Percentiles rank a stretch among this genome's conserved stretches.
phyloP scores from a whole-genome alignment of 2,113 vertebrate species.

The Caretta caretta region DNA sequence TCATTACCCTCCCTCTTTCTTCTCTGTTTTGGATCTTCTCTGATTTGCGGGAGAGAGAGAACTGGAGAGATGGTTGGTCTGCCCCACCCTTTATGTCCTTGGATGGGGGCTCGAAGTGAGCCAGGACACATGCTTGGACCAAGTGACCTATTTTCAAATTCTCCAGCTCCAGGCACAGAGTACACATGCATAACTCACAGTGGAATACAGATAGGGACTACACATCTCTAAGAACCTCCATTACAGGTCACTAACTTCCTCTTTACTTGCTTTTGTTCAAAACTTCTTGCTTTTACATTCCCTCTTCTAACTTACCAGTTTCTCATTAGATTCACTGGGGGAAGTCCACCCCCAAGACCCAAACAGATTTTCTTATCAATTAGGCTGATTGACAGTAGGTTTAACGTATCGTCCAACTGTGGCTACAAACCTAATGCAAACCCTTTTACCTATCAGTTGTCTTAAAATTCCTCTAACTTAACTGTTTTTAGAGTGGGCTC shows the following conservation, averaged over 20 bases:
- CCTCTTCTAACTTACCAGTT: constrained; percentile 43
- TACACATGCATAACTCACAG: not conserved
- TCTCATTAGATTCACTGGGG: constrained; percentile 13
- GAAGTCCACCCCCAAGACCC: not conserved
- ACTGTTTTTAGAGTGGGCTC: not conserved
- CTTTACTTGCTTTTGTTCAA: constrained; percentile 57
- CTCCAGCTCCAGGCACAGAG: not conserved
- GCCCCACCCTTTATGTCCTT: not conserved
- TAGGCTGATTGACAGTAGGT: constrained; percentile 25
- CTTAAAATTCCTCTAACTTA: not conserved
- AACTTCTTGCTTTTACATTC: constrained; percentile 59
- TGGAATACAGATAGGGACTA: not conserved
- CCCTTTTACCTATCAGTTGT: constrained; percentile 54
- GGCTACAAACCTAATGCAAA: constrained; percentile 51
- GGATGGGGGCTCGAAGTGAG: not conserved
- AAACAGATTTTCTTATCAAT: constrained; percentile 3
- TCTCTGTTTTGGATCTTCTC: not conserved
- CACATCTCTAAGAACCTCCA: not conserved
- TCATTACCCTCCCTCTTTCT: not conserved
- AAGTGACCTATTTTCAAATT: not conserved
- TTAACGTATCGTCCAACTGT: constrained; percentile 35
- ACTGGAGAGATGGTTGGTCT: not conserved
- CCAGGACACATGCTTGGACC: not conserved
- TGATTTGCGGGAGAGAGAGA: not conserved
- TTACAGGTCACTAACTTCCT: not conserved